Base-by-base conservation (phyloP, 2,888 invertebrate genomes). In the Pyrocoelia pectoralis region DNA sequence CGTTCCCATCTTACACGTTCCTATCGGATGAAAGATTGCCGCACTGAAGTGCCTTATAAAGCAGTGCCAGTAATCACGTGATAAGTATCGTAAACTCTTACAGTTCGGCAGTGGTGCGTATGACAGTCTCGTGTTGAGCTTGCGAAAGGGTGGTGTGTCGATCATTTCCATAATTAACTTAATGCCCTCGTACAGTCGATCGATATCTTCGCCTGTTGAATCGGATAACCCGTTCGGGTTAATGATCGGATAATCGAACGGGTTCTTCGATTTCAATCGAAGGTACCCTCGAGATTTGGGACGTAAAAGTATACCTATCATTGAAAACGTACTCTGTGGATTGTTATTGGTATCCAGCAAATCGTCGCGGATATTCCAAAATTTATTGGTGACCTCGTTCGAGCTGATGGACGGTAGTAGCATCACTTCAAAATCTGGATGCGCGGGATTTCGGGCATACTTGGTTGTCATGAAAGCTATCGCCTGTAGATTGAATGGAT, bases 1-100 rank as follows among this genome's bases (percentile, higher is more conserved):
- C 0, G 88, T 86, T 0, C 90, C 91, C 91, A 91, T 91, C 68
- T 87, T 87, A 70, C 87, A 87, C 1, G 89, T 89, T 5, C 86
- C 87, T 66, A 87, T 84, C 70, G 88, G 88, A 76, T 90, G 89
- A 72, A 88, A 88, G 33, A 88, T 78, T 0, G 88, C 88, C 14
- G 85, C 84, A 0, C 88, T 86, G 38, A 88, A 73, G 4, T 87
- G 66, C 58, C 67, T 68, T 14, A 73, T 59, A 8, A 87, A 86
- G 76, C 91, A 91, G 61, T 86, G 85, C 88, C 90, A 89, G 73
- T 90, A 91, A 38, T 85, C 84, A 64, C 89, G 89, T 1, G 85
- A 82, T 67, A 84, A 85, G 58, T 86, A 86, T 3, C 67, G 57
- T 9, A 79, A 66, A 0, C 76, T 57, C 14, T 77, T 78, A 75